Evolutionary conservation across 2,888 invertebrate species (phyloP), one percentile per base, ranked within the genome.

Genomic region (Apotomis capreana): DNA sequence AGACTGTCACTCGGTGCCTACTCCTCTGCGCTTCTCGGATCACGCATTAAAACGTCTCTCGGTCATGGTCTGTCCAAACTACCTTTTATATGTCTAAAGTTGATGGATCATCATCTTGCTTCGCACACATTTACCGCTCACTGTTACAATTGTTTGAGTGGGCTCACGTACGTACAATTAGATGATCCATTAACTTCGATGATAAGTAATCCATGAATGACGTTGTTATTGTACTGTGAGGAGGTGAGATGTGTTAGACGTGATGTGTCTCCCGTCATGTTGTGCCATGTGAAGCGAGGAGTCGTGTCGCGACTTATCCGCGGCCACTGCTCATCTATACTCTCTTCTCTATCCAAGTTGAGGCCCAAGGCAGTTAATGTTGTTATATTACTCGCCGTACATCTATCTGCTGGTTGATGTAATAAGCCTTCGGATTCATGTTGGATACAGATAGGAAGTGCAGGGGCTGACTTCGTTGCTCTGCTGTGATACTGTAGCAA

Each of bases 1-100:
- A 91, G 89, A 92, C 92, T 91, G 84, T 91, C 92, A 91, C 91
- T 90, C 83, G 88, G 91, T 92, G 91, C 92, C 92, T 92, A 87
- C 89, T 89, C 90, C 87, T 91, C 87, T 89, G 89, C 87, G 89
- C 89, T 89, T 89, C 82, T 84, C 81, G 83, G 85, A 86, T 84
- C 87, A 87, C 81, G 83, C 85, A 86, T 83, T 79, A 79, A 79
- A 60, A 67, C 55, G 54, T 61, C 65, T 68, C 55, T 67, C 51
- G 55, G 81, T 79, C 82, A 83, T 86, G 84, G 75, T 86, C 80
- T 80, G 72, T 80, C 79, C 63, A 80, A 79, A 76, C 77, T 82
- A 80, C 79, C 80, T 83, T 83, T 81, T 84, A 81, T 83, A 80
- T 79, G 78, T 69, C 65, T 76, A 74, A 76, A 74, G 83, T 84